Evolutionary conservation across 2,888 invertebrate genomes (phyloP).

Genomic region (Acleris laterana): DNA sequence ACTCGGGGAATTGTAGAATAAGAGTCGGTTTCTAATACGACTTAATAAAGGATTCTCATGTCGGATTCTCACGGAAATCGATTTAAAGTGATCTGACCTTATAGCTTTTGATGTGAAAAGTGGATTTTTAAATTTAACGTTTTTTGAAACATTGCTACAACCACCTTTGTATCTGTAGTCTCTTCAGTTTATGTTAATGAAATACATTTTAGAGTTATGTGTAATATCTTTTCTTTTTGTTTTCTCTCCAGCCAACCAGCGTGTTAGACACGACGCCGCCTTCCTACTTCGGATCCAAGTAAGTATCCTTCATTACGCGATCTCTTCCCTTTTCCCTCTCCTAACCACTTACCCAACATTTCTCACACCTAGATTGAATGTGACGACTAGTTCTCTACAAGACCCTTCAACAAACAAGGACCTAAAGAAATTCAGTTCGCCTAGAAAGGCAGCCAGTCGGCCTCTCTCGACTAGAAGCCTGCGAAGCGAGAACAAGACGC

Average conservation of each 20-base stretch:
- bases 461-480: conserved; percentile 45
- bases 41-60: no score
- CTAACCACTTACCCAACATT: conserved; percentile 11
- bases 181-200: no score
- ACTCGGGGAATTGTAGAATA: no score
- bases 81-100: no score
- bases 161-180: no score
- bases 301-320: conserved; percentile 43
- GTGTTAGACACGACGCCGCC: conserved; percentile 61
- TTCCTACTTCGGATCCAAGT: conserved; percentile 71
- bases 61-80: no score
- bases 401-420: background rate
- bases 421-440: conserved; percentile 16
- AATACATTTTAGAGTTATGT: no score
- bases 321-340: background rate
- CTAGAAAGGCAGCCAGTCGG: conserved; percentile 43
- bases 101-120: no score
- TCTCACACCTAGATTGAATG: conserved; percentile 18
- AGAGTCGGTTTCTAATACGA: no score
- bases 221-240: background rate
- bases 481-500: conserved; percentile 49
- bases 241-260: conserved; percentile 61
- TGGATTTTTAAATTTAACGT: no score
- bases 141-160: no score
- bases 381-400: conserved; percentile 16